Evolutionary conservation across 1,140 invertebrate genomes (phyloP).

Genomic region (Brachystomella parvula): DNA sequence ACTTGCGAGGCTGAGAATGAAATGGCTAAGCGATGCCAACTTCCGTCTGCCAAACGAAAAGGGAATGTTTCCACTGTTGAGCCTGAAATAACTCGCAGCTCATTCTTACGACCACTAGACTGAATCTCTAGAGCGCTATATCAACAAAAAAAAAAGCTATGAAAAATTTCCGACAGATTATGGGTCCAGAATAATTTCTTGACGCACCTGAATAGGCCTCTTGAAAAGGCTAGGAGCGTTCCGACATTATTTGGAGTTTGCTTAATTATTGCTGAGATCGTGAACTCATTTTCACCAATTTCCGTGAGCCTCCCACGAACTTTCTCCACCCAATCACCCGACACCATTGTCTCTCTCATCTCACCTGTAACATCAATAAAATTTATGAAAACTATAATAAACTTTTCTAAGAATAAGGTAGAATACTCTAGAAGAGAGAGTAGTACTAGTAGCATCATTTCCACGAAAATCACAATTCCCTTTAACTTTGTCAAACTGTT

Average conservation of each 20-base stretch:
- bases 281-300: conserved; percentile 55
- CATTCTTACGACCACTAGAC: conserved; percentile 76
- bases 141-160: conserved; percentile 22
- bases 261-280: conserved; percentile 62
- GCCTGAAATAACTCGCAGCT: conserved; percentile 58
- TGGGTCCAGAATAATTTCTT: background rate
- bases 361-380: conserved; percentile 50
- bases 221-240: conserved; percentile 68
- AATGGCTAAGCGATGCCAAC: conserved; percentile 76
- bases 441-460: no score
- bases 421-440: no score
- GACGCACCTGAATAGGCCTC: conserved; percentile 42
- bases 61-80: conserved; percentile 76
- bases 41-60: conserved; percentile 71
- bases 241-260: conserved; percentile 74
- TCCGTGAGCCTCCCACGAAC: conserved; percentile 29
- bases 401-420: no score
- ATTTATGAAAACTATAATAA: no score
- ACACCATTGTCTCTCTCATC: conserved; percentile 61
- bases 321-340: conserved; percentile 40
- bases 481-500: no score
- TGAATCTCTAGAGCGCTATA: conserved; percentile 78
- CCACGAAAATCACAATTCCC: no score
- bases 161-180: background rate
- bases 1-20: conserved; percentile 71